phyloP scores from a whole-genome alignment of 1,140 invertebrate species.

The Microplitis mediator region DNA sequence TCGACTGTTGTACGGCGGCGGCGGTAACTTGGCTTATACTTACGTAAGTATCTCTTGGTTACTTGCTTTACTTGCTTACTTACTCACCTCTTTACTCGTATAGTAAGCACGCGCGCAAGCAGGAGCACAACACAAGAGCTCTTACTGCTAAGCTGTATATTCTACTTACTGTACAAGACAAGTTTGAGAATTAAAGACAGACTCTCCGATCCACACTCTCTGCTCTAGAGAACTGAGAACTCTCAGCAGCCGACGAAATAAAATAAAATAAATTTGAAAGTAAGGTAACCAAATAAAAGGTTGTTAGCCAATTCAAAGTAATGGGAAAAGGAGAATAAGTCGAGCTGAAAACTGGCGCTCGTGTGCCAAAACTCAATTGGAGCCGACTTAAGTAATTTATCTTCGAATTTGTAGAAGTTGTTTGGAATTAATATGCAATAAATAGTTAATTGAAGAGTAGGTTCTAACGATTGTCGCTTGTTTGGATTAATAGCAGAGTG shows the following conservation, averaged over 20 bases:
- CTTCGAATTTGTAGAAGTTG: no score
- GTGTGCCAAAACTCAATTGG: no score
- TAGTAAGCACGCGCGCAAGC: constrained; percentile 34
- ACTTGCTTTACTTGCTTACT: constrained; percentile 1
- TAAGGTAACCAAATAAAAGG: constrained; percentile 52
- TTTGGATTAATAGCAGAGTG: constrained; percentile 26
- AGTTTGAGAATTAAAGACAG: no score
- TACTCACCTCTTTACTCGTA: not conserved
- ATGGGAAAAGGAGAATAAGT: not conserved
- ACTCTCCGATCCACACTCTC: not conserved
- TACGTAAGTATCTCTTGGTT: constrained; percentile 37
- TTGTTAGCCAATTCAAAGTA: constrained; percentile 41
- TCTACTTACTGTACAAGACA: no score
- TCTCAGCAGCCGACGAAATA: constrained; percentile 48
- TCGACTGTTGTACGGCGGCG: constrained; percentile 24
- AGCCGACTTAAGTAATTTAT: no score
- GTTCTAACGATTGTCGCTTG: constrained; percentile 9
- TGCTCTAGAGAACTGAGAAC: constrained; percentile 6
- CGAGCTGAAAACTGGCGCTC: no score
- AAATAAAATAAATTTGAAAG: constrained; percentile 62
- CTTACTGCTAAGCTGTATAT: no score
- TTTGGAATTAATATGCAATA: no score
- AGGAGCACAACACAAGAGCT: not conserved
- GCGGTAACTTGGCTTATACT: constrained; percentile 22
- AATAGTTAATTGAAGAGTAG: no score